These are phyloP conservation scores for Archivesica marissinica DNA, from an alignment of 1,140 invertebrate genomes.

Conservation along the genomic window DNA sequence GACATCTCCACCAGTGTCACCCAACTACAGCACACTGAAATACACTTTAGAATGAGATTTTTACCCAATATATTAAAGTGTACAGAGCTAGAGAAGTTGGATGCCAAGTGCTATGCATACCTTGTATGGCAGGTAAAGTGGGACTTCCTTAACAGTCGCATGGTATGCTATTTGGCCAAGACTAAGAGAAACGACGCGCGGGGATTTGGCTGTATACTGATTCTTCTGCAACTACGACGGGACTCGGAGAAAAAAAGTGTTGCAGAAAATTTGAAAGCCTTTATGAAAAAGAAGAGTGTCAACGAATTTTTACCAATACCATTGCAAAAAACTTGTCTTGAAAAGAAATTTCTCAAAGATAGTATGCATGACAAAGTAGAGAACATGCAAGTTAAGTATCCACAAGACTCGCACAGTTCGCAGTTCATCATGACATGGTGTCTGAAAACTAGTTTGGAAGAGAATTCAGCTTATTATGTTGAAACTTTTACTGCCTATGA, in stretches of 20 bases:
- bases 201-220: background rate
- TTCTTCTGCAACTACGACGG: background rate
- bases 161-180: background rate
- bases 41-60: constrained; percentile 32
- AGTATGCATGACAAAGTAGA: background rate
- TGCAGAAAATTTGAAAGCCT: background rate
- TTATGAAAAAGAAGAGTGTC: background rate
- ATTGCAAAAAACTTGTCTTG: background rate
- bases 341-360: background rate
- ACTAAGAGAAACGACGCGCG: background rate
- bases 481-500: background rate
- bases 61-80: background rate
- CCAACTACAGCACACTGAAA: background rate
- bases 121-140: constrained; percentile 6
- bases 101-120: background rate
- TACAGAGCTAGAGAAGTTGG: background rate
- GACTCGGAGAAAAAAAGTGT: background rate
- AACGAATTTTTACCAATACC: background rate
- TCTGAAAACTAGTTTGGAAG: background rate
- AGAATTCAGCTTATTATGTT: background rate
- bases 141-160: background rate
- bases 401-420: background rate
- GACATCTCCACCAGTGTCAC: background rate
- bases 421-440: background rate
- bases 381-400: background rate